Conservation (phyloP, 2,113 vertebrate genomes). For the Clarias magur region DNA sequence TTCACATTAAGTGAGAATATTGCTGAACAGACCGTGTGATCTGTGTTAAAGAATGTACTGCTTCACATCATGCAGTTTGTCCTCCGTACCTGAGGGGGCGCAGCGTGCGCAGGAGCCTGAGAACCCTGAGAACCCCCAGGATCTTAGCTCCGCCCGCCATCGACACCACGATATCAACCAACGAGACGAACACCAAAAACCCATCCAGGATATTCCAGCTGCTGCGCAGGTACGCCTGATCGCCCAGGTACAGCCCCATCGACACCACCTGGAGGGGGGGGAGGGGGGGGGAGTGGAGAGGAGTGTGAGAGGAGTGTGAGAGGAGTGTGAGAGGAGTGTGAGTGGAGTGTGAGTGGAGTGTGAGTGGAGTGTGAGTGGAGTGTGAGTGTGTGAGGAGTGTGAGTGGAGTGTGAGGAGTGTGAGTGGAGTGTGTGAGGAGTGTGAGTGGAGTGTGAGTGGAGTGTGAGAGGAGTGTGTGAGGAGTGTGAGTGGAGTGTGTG, state of each 20-base stretch:
- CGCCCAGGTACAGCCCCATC: conserved; percentile 90
- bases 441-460: too few relatives aligned
- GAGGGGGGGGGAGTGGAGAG: not conserved
- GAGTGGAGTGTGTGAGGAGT: too few relatives aligned
- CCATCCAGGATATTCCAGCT: conserved; percentile 97
- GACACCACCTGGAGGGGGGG: conserved; percentile 84
- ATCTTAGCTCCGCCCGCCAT: conserved; percentile 96
- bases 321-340: not conserved
- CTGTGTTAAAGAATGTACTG: not conserved
- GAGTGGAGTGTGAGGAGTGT: too few relatives aligned
- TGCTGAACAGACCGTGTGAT: not conserved
- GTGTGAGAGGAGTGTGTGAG: too few relatives aligned
- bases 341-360: too few relatives aligned
- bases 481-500: not conserved
- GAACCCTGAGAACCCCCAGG: conserved; percentile 90
- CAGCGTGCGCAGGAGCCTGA: conserved; percentile 89
- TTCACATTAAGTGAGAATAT: not conserved
- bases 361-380: too few relatives aligned
- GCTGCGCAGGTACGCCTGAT: conserved; percentile 92
- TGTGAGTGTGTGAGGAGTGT: too few relatives aligned
- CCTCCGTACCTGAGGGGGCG: conserved; percentile 86
- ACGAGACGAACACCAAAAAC: conserved; percentile 96
- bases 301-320: not conserved
- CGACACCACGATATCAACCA: conserved; percentile 95
- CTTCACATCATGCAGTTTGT: not conserved